Base-by-base conservation (phyloP, 2,888 invertebrate species). In the Psylliodes chrysocephalus region DNA sequence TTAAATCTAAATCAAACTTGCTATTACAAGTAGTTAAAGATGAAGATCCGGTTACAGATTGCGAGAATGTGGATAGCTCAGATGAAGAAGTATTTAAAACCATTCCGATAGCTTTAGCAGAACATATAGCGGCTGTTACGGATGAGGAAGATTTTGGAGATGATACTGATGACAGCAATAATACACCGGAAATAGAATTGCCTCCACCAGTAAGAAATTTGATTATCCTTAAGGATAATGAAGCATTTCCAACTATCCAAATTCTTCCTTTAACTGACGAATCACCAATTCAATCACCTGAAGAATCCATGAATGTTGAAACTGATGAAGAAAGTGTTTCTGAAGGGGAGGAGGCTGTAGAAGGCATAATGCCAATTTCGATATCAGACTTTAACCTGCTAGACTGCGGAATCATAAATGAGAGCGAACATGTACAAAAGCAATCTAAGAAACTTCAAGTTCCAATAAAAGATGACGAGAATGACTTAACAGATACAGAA, bases 171-270 rank as follows among this genome's bases (percentile, higher is more conserved):
- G 53, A 69, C 28, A 60, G 65, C 8, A 56, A 64, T 15, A 69
- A 63, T 28, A 28, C 62, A 2, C 67, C 63, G 3, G 77, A 77
- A 22, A 67, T 80, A 3, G 64, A 64, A 44, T 60, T 86, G 46
- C 86, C 86, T 6, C 73, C 79, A 18, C 78, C 84, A 8, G 81
- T 82, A 46, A 80, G 86, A 55, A 85, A 85, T 73, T 74, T 86
- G 38, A 75, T 84, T n/a, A 51, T 77, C 12, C 40, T 75, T 1
- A 69, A 74, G 47, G 77, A 78, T 55, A 72, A 73, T 54, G 67
- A 71, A 30, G 70, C 74, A 0, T 53, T 74, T 15, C 82, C 84
- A 1, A 82, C 82, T 66, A 82, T 85, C 1, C 79, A 83, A 72
- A 85, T 85, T 25, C 76, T 85, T 70, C 82, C 83, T 14, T 40